Base-by-base conservation (phyloP, 1,140 invertebrate genomes). In the Eumaeus atala region DNA sequence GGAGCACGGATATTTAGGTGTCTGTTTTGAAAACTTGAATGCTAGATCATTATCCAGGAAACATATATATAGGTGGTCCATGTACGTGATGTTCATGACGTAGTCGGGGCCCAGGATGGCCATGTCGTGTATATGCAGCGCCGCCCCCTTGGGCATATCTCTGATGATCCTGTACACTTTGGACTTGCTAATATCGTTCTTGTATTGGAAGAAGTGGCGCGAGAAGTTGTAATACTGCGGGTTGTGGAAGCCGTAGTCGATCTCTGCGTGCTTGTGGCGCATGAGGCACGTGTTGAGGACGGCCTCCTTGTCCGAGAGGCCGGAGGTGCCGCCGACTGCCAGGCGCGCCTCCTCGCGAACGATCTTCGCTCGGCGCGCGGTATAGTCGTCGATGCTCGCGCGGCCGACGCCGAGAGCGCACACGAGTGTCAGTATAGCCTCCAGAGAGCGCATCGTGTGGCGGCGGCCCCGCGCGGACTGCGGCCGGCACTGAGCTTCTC, bases 101-200 rank as follows among this genome's bases (percentile, higher is more conserved):
- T 91, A 96, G 51, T 93, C 90, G 0, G 89, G 77, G 2, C 91
- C 91, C 0, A 90, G 89, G 0, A 93, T 85, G 0, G 92, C 90
- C 7, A 90, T 89, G 54, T 94, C 92, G 64, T 95, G 94, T 1
- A 90, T 75, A 69, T 95, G 95, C 0, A 96, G 84, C 0, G 91
- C 90, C 0, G 90, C 91, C 21, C 94, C 94, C 87, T 93, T 93
- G 0, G 93, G 92, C 86, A 94, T 90, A 18, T 87, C 82, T 58
- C 89, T 81, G n/a, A 96, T 90, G 7, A 95, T 90, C 50, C 90
- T 72, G 57, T 92, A 95, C 0, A 95, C 90, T 50, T 89, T 74
- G 0, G 93, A 93, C 1, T 88, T 64, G 11, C 91, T 89, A 40
- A 95, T 94, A 4, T 89, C 48, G 0, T 83, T 50, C 64, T 90